Conservation (phyloP, 2,113 vertebrate species). For the Myxocyprinus asiaticus region DNA sequence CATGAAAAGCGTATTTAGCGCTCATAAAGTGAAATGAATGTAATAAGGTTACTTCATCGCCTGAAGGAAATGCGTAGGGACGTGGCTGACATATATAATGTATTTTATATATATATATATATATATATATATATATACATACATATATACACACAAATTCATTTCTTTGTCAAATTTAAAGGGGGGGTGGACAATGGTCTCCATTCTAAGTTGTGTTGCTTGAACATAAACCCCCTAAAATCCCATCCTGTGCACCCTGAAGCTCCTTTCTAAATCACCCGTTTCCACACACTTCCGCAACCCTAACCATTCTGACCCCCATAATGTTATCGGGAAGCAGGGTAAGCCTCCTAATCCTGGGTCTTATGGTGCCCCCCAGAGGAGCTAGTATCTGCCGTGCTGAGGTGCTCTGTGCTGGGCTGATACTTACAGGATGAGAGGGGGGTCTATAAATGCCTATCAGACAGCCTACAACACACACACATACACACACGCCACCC, state of each 20-base stretch:
- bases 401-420: conserved; percentile 72
- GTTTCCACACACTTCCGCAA: conserved; percentile 56
- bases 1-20: too few relatives aligned
- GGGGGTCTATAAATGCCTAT: conserved; percentile 71
- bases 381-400: conserved; percentile 73
- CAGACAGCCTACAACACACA: conserved; percentile 64
- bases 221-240: neutral
- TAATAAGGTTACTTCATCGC: too few relatives aligned
- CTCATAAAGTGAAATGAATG: too few relatives aligned
- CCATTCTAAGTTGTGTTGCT: neutral
- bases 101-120: too few relatives aligned
- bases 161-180: too few relatives aligned
- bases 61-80: too few relatives aligned
- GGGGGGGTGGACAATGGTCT: neutral
- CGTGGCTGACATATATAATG: too few relatives aligned
- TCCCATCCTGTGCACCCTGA: conserved; percentile 14
- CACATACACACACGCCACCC: conserved; percentile 48
- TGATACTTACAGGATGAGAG: conserved; percentile 70
- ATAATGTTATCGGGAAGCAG: conserved; percentile 63
- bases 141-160: too few relatives aligned
- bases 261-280: neutral
- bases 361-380: conserved; percentile 63
- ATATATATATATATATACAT: too few relatives aligned
- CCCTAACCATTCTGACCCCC: conserved; percentile 60
- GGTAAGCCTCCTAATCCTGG: conserved; percentile 66